phyloP scores from a whole-genome alignment of 2,797 vertebrate genomes.

The Allobates femoralis region DNA sequence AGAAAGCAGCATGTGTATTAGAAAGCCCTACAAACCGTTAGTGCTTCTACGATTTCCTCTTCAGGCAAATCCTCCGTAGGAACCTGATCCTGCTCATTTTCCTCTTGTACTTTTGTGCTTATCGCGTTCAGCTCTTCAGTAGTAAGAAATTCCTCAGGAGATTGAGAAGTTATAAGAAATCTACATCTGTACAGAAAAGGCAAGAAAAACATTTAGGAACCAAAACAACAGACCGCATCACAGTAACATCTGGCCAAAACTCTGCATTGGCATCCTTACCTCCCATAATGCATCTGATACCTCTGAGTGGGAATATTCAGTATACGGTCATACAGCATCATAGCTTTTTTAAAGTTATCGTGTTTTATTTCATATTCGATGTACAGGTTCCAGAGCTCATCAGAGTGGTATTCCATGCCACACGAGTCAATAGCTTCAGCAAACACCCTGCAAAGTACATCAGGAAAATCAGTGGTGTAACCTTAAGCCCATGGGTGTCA shows the following conservation, averaged over 20 bases:
- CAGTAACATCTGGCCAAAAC: background rate
- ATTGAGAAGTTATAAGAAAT: slow-evolving; percentile 74
- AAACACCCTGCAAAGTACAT: slow-evolving; percentile 75
- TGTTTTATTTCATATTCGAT: slow-evolving; percentile 86
- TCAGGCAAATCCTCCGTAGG: slow-evolving; percentile 78
- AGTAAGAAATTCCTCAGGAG: slow-evolving; percentile 76
- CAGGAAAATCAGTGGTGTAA: no score
- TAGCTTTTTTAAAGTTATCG: slow-evolving; percentile 75
- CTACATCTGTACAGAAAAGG: slow-evolving; percentile 76
- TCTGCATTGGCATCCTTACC: slow-evolving; percentile 70
- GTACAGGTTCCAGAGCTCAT: slow-evolving; percentile 87
- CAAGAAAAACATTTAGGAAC: background rate
- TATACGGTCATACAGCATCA: slow-evolving; percentile 78
- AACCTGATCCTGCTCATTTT: slow-evolving; percentile 72
- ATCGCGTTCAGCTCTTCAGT: slow-evolving; percentile 80
- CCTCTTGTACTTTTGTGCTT: slow-evolving; percentile 68
- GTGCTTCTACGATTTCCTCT: slow-evolving; percentile 68
- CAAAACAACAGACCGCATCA: background rate
- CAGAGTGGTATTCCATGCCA: slow-evolving; percentile 87
- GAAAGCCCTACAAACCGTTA: background rate
- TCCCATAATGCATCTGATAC: slow-evolving; percentile 85
- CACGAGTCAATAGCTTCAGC: slow-evolving; percentile 78
- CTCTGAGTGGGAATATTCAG: slow-evolving; percentile 84
- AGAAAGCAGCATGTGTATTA: background rate
- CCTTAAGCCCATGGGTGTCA: no score